Percentiles rank a stretch among this genome's conserved stretches.
phyloP scores from a whole-genome alignment of 2,888 invertebrate genomes.

The Ceraclea dissimilis region DNA sequence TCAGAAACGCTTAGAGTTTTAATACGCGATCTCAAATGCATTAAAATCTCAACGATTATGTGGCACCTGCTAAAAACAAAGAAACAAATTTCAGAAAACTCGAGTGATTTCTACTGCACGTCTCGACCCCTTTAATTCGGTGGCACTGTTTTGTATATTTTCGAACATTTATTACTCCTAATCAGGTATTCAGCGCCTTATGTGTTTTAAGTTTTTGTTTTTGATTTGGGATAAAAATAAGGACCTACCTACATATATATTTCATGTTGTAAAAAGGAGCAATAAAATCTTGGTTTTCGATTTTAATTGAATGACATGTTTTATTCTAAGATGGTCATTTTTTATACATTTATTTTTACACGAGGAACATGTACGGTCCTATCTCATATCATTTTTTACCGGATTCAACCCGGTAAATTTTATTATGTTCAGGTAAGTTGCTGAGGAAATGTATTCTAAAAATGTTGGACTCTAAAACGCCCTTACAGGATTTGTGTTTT shows the following conservation, averaged over 20 bases:
- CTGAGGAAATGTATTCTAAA: no score
- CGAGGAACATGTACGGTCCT: not conserved
- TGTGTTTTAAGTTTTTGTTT: not conserved
- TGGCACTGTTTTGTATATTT: not conserved
- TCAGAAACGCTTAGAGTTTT: not conserved
- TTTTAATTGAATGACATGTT: conserved; percentile 2
- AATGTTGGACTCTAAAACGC: no score
- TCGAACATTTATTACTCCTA: not conserved
- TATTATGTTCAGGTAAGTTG: no score
- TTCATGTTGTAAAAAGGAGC: not conserved
- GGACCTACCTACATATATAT: not conserved
- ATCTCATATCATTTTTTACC: not conserved
- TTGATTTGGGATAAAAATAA: not conserved
- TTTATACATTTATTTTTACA: not conserved
- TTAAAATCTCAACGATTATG: not conserved
- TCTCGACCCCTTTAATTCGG: not conserved
- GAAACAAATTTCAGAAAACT: not conserved
- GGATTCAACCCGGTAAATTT: no score
- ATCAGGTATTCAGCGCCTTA: not conserved
- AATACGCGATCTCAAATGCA: not conserved
- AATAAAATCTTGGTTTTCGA: not conserved
- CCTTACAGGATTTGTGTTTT: no score
- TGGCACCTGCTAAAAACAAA: not conserved
- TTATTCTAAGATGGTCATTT: conserved; percentile 1
- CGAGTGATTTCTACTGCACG: not conserved